These are phyloP conservation scores for Phymanthus crucifer DNA, from an alignment of 92 coral and sea anemone species.

Conservation along the genomic window DNA sequence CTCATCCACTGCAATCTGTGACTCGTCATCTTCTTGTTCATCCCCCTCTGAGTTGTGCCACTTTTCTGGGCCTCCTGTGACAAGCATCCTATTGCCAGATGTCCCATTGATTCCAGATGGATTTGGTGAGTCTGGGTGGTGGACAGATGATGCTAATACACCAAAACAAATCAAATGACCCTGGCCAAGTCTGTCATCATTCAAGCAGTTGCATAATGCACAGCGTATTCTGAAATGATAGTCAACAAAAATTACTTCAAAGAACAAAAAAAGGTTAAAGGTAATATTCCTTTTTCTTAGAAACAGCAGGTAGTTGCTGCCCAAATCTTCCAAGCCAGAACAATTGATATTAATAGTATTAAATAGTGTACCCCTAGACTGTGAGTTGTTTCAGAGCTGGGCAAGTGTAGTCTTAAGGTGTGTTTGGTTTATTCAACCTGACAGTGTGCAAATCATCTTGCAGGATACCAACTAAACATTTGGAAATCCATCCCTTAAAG, in stretches of 20 bases:
- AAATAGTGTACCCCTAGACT: no score
- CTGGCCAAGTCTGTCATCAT: constrained; percentile 81
- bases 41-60: constrained; percentile 12
- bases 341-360: no score
- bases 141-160: constrained; percentile 29
- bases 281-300: background rate
- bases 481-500: no score
- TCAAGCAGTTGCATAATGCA: constrained; percentile 83
- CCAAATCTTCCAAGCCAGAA: no score
- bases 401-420: no score
- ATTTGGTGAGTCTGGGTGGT: constrained; percentile 7
- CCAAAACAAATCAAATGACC: constrained; percentile 91
- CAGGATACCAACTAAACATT: no score
- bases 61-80: background rate
- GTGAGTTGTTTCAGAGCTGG: no score
- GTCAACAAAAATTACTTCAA: no score
- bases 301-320: no score
- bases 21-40: background rate
- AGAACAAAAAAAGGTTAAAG: background rate
- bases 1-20: background rate
- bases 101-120: background rate
- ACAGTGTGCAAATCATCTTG: no score
- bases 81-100: constrained; percentile 12
- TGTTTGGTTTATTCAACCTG: no score
- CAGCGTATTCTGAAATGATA: constrained; percentile 63